Evolutionary conservation across 2,113 vertebrate species (phyloP), one percentile per base, ranked within the genome.

Genomic region (Cyprinodon tularosa): DNA sequence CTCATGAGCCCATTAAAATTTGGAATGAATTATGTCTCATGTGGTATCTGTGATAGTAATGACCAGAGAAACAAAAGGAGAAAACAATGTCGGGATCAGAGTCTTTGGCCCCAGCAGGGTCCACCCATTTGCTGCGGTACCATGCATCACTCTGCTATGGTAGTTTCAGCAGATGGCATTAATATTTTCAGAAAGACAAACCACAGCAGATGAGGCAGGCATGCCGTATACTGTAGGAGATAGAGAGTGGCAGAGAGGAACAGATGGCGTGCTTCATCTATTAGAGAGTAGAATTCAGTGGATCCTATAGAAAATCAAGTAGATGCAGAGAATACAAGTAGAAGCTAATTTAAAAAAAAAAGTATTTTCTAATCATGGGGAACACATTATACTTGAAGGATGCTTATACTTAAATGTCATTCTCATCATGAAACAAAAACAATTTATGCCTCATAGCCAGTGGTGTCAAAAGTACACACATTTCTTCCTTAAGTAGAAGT

Each of bases 111-210:
- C 76, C 82, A 40, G 82, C 75, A 47, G 64, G 67, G 67, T 36
- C 37, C 45, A 37, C 44, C 71, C 62, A 4, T 57, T 48, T 76
- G 77, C 71, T 76, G 12, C 72, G 72, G 72, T 15, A 40, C 60
- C 50, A 74, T 80, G 76, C 80, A 72, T 90, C 82, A 84, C 69
- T 76, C 13, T 63, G 68, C 68, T 72, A 12, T 22, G 71, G 68
- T 80, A 73, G 62, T 14, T 86, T 89, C 83, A 77, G 74, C 89
- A 90, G 87, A 89, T 89, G 87, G 89, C 87, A 84, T 75, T 70
- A 79, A 81, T 81, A 83, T 86, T 88, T 88, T 87, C 84, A 83
- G 36, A 77, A 76, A 78, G 81, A 84, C 82, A 74, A 76, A 83
- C 71, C 3, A 13, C 71, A 68, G 78, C 88, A 89, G 85, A 89